Conservation (phyloP, 2,113 vertebrate species). For the Murina feae region DNA sequence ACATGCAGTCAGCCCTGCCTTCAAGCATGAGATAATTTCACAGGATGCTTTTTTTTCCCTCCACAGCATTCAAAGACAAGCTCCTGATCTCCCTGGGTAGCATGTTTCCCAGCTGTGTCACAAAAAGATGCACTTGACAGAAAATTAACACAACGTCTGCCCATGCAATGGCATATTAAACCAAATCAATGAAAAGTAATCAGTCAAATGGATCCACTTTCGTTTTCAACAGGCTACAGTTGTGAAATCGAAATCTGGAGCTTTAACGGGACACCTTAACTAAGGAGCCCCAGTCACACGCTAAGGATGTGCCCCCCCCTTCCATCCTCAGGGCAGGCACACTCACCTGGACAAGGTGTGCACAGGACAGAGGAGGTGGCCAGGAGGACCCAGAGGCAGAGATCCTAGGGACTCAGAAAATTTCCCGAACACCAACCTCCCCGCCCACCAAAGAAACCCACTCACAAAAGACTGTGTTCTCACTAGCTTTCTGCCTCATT, state of each 20-base stretch:
- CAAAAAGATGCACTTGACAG: neutral
- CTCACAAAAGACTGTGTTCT: neutral
- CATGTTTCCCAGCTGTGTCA: neutral
- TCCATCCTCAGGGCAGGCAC: neutral
- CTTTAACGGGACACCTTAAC: rapidly evolving
- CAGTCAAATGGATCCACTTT: neutral
- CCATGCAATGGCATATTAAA: neutral
- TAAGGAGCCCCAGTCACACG: neutral
- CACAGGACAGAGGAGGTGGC: neutral
- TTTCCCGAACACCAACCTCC: neutral
- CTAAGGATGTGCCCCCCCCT: neutral
- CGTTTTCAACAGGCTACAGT: neutral
- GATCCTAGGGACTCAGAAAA: neutral
- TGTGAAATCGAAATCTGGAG: neutral
- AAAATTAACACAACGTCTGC: neutral
- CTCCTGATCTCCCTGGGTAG: no score
- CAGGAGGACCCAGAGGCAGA: neutral
- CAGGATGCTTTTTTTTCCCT: neutral
- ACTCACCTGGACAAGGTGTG: neutral
- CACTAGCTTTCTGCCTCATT: neutral
- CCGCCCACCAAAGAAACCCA: neutral
- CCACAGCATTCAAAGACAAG: neutral
- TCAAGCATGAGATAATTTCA: neutral
- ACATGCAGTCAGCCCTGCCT: neutral
- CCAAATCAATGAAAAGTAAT: neutral